Base-by-base conservation (phyloP, 2,888 invertebrate genomes). In the Dione vanillae region DNA sequence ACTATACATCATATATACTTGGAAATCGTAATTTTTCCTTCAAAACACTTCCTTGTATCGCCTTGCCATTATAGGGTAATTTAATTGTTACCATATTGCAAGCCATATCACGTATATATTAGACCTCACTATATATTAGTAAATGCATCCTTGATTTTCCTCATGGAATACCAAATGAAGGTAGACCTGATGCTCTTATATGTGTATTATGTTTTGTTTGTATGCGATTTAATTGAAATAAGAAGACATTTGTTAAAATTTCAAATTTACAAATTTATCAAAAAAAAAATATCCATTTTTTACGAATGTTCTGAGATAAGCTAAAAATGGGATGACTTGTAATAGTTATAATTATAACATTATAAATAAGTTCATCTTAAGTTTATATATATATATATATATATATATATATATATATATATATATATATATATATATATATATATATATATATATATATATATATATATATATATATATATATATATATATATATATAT, bases 21-120 rank as follows among this genome's bases (percentile, higher is more conserved):
- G 9, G 59, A 43, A 59, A 43, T 10, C 41, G n/a, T 59, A 20
- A 59, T 59, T 59, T 43, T 59, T 59, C 41, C 59, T 59, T 20
- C 20, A 59, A 20, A 61, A 35, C 16, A 56, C 45, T 45, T 61
- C 61, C 45, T 27, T 16, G 35, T 61, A 35, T 45, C 1, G 27
- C 16, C n/a, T n/a, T 27, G 49, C 9, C 49, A 14, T 2, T 40
- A 19, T 11, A 10, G 41, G 10, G 41, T 27, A 19, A 59, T 52
- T 20, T 62, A 64, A 73, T 51, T 62, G 65, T 65, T 37, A 49
- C 56, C n/a, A 41, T 51, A 58, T 71, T 27, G 43, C 37, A 20
- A 73, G 67, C 54, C 68, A 11, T 54, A 58, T 65, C 73, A 73
- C 73, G 73, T 73, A 73, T 62, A n/a, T 40, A 58, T 19, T 65